Base-by-base conservation (phyloP, 1,140 invertebrate genomes). In the Bradysia coprophila region DNA sequence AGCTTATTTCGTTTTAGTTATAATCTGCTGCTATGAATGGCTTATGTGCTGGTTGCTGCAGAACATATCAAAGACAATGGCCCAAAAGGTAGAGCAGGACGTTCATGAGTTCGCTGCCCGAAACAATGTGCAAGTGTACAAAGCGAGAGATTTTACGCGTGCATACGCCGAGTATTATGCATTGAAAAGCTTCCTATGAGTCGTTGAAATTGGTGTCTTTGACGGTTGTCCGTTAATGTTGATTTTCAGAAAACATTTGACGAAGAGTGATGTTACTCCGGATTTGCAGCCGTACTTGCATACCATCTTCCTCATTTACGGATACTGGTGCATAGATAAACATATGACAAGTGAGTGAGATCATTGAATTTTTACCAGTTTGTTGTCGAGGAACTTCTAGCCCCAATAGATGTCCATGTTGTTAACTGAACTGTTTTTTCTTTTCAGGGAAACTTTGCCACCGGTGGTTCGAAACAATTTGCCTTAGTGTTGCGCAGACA, bases 101-200 rank as follows among this genome's bases (percentile, higher is more conserved):
- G 66, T 70, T 13, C 71, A 78, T 53, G 58, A 67, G 16, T 92
- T 93, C 51, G 69, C 69, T 16, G 76, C 78, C 1, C 73, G 75
- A 54, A 87, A 84, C 59, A 74, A 87, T 49, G 75, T 72, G 3
- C 90, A 95, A 67, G 75, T 87, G 15, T 90, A 81, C 56, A 71
- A 72, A 43, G 85, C 82, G 44, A 68, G 74, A 49, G 76, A 71
- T 11, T 62, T 95, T 4, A 73, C 82, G 0, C 61, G 84, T 32
- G 77, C 75, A 16, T 94, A 81, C 59, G 80, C 76, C 23, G 63
- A 84, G 67, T 75, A 78, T 53, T 63, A 72, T 21, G 63, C 76
- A 1, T 51, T 87, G 2, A 58, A 67, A 40, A 65, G 68, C 71
- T 79, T 49, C 55, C 69, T 11, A 13, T 28, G 24, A 8, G 24